phyloP scores from a whole-genome alignment of 2,113 vertebrate genomes.

The Capricornis sumatraensis region DNA sequence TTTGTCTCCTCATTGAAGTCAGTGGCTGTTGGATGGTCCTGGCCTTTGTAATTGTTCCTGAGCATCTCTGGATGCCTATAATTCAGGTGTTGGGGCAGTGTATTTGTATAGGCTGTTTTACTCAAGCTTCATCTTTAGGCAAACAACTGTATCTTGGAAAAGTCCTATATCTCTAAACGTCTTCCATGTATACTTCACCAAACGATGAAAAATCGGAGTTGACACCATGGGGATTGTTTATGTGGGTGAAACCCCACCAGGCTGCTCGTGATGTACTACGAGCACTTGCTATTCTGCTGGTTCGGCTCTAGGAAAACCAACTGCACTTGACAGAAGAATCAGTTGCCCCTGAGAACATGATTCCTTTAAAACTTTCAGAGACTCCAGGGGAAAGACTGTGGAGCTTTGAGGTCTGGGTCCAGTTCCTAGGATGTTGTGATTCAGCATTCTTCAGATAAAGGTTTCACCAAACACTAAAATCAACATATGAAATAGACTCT shows the following conservation, averaged over 20 bases:
- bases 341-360: background rate
- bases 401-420: background rate
- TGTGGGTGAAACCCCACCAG: slow-evolving; percentile 14
- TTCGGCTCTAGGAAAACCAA: slow-evolving; percentile 25
- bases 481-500: background rate
- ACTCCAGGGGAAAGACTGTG: background rate
- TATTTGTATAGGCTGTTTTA: background rate
- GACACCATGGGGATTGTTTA: slow-evolving; percentile 65
- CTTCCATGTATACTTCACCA: slow-evolving; percentile 25
- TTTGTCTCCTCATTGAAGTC: background rate
- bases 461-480: background rate
- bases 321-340: background rate
- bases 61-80: background rate
- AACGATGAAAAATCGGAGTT: slow-evolving; percentile 50
- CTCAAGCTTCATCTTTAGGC: background rate
- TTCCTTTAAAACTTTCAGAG: background rate
- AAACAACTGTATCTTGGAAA: background rate
- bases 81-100: fast-evolving
- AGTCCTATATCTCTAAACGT: background rate
- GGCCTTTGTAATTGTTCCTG: background rate
- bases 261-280: background rate
- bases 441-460: background rate
- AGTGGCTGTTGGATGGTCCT: background rate
- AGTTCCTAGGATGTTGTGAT: background rate
- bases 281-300: background rate